Percentiles rank a stretch among this genome's conserved stretches.
Conservation (phyloP, 2,797 vertebrate species). For the Pristis pectinata region DNA sequence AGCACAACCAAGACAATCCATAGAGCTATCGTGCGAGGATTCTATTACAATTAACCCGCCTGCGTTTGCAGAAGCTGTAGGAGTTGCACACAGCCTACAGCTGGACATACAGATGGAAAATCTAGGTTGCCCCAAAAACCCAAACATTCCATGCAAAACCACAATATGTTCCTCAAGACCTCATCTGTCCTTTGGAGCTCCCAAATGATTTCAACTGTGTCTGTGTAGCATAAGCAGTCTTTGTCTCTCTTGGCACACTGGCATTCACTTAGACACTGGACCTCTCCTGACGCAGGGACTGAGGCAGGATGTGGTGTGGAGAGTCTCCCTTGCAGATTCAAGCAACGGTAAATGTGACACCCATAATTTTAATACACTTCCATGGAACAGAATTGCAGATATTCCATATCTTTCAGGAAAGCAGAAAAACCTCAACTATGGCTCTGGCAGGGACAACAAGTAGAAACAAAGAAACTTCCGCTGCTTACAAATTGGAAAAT, state of each 20-base stretch:
- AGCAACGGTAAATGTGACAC: too few relatives aligned
- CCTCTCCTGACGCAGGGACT: background rate
- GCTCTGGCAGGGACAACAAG: background rate
- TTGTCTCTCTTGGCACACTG: background rate
- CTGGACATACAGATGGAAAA: background rate
- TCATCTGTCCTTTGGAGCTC: background rate
- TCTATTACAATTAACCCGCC: too few relatives aligned
- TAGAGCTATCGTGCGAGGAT: too few relatives aligned
- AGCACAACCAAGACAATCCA: too few relatives aligned
- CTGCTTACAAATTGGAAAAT: background rate
- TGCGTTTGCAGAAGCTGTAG: too few relatives aligned
- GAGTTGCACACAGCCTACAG: too few relatives aligned
- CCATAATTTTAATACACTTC: too few relatives aligned
- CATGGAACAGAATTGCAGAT: background rate
- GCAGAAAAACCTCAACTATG: background rate
- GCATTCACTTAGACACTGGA: background rate
- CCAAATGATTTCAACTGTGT: background rate
- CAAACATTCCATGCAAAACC: too few relatives aligned
- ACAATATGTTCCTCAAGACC: too few relatives aligned
- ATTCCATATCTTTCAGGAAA: background rate
- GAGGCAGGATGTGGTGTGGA: too few relatives aligned
- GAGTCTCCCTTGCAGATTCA: too few relatives aligned
- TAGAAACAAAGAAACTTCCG: background rate
- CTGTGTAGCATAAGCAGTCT: background rate
- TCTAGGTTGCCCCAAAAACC: background rate